These are phyloP conservation scores for Steinernema khuongi DNA, from an alignment of 1,140 invertebrate genomes.

Conservation along the genomic window DNA sequence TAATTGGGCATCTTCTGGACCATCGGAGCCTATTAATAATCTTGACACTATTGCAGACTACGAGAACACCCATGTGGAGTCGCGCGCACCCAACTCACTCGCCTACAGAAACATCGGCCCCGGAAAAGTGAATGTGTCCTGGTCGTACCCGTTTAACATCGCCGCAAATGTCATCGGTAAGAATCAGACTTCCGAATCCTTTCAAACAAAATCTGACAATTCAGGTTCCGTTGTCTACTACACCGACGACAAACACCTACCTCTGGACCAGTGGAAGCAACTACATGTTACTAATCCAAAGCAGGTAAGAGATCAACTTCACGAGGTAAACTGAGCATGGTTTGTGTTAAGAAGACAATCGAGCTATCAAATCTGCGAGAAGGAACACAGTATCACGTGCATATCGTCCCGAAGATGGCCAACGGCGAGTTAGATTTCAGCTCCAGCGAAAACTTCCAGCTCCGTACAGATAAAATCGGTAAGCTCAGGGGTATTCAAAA, in stretches of 20 bases:
- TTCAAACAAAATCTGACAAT: background rate
- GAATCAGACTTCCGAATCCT: background rate
- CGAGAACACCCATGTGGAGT: slow-evolving; percentile 20
- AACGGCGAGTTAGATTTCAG: slow-evolving; percentile 34
- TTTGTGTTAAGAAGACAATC: slow-evolving; percentile 42
- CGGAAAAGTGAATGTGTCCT: slow-evolving; percentile 40
- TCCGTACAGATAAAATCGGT: slow-evolving; percentile 35
- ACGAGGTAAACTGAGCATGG: background rate
- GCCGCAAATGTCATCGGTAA: slow-evolving; percentile 35
- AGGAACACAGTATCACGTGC: slow-evolving; percentile 40
- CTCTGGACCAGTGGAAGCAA: slow-evolving; percentile 41
- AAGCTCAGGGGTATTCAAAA: too few species aligned
- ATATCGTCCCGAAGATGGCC: slow-evolving; percentile 41
- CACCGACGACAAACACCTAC: slow-evolving; percentile 39
- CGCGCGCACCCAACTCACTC: slow-evolving; percentile 39
- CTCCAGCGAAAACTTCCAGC: slow-evolving; percentile 36
- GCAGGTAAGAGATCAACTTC: slow-evolving; percentile 26
- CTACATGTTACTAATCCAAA: slow-evolving; percentile 33
- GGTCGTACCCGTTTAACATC: slow-evolving; percentile 44
- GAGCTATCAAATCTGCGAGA: slow-evolving; percentile 36
- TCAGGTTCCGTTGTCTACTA: slow-evolving; percentile 39
- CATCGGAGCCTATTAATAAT: background rate
- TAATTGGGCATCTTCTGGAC: background rate
- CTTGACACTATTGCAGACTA: slow-evolving; percentile 30
- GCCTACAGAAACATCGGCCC: slow-evolving; percentile 43